These are phyloP conservation scores for Lordiphosa andalusiaca DNA, from an alignment of 2,888 invertebrate species.

Conservation along the genomic window DNA sequence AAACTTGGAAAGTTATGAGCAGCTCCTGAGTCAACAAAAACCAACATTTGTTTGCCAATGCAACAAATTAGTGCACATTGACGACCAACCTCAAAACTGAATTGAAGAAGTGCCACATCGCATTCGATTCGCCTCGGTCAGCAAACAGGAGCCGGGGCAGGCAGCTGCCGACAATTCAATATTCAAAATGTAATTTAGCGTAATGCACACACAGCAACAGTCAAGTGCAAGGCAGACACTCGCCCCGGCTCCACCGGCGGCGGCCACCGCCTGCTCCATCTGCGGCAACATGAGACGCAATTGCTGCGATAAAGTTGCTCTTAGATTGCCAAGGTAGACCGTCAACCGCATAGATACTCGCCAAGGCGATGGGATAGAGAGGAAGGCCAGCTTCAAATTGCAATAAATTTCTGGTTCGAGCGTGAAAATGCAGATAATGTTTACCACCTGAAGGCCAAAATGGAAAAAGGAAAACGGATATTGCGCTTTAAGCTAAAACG, in stretches of 20 bases:
- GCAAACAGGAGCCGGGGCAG: constrained; percentile 47
- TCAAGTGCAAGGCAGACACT: constrained; percentile 14
- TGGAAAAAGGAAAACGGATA: constrained; percentile 42
- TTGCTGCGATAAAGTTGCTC: constrained; percentile 56
- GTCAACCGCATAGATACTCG: constrained; percentile 24
- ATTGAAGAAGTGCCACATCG: constrained; percentile 41
- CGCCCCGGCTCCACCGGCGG: constrained; percentile 22
- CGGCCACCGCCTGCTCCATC: neutral
- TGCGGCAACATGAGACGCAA: constrained; percentile 52
- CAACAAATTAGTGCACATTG: constrained; percentile 1
- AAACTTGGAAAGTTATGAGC: too few species aligned
- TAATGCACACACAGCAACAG: constrained; percentile 58
- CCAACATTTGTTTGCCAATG: too few species aligned
- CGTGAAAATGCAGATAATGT: constrained; percentile 60
- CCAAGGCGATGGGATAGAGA: neutral
- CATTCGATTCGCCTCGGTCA: constrained; percentile 30
- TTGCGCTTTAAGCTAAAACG: constrained; percentile 45
- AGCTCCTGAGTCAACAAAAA: too few species aligned
- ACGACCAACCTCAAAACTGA: constrained; percentile 38
- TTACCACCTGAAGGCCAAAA: constrained; percentile 57
- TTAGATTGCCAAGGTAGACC: constrained; percentile 32
- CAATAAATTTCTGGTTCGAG: constrained; percentile 51
- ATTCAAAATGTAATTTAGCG: constrained; percentile 74
- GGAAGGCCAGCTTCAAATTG: neutral
- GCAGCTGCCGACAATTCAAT: constrained; percentile 56